A percentile compares a stretch with the other conserved stretches of the same genome.
Evolutionary conservation across 2,797 vertebrate genomes (phyloP).

Genomic region (Peromyscus melanophrys): DNA sequence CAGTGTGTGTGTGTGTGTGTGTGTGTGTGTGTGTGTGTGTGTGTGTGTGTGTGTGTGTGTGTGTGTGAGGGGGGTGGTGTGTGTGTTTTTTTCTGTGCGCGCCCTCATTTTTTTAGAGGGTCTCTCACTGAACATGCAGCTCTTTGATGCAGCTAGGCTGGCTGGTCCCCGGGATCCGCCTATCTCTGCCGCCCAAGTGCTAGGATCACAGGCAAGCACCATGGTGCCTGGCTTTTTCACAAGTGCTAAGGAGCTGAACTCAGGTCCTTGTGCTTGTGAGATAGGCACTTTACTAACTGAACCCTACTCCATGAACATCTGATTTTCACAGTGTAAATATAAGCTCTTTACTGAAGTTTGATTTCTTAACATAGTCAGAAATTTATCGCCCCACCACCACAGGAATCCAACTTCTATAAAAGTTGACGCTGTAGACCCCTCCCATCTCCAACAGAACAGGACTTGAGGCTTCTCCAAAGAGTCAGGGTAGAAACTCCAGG

Average conservation of each 20-base stretch:
- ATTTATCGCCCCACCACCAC: not conserved
- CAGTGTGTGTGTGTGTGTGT: not conserved
- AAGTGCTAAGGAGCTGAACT: not conserved
- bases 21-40: not conserved
- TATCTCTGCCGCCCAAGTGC: not conserved
- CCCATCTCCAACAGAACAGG: not conserved
- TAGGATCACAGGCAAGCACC: not conserved
- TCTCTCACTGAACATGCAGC: not conserved
- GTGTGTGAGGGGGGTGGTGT: too few species aligned
- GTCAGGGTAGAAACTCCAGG: not conserved
- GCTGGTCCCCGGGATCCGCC: too few species aligned
- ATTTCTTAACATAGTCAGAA: slow-evolving; percentile 50
- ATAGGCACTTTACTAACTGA: not conserved
- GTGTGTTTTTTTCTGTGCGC: too few species aligned
- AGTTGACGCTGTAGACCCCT: not conserved
- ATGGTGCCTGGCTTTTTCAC: not conserved
- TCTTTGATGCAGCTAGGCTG: not conserved
- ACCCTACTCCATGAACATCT: not conserved
- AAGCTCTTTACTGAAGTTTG: slow-evolving; percentile 38
- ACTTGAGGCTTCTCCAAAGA: not conserved
- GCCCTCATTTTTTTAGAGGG: too few species aligned
- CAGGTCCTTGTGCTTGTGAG: not conserved
- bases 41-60: too few species aligned
- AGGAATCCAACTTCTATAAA: not conserved
- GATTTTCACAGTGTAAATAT: slow-evolving; percentile 14